Evolutionary conservation across 2,113 vertebrate genomes (phyloP).

Genomic region (Archocentrus centrarchus): DNA sequence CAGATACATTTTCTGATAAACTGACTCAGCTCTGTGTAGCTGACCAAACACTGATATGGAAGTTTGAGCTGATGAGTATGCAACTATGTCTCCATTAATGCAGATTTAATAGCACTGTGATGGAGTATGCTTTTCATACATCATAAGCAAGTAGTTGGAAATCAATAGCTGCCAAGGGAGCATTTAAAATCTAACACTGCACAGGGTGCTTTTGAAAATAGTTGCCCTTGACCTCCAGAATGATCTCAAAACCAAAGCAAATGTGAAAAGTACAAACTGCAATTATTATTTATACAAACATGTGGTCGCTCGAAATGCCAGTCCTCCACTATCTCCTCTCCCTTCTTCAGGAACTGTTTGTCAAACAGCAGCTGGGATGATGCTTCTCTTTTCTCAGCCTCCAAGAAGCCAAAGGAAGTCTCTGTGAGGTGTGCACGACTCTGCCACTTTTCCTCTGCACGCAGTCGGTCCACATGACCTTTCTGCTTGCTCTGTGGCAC

Average conservation of each 20-base stretch:
- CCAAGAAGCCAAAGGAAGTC: constrained; percentile 85
- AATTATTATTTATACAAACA: constrained; percentile 42
- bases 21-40: not conserved
- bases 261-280: not conserved
- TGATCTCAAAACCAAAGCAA: not conserved
- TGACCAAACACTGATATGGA: not conserved
- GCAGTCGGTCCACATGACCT: constrained; percentile 81
- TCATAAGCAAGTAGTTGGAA: not conserved
- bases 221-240: too few species aligned
- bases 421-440: constrained; percentile 83
- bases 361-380: constrained; percentile 38
- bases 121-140: not conserved
- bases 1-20: not conserved
- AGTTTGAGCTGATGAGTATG: not conserved
- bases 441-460: constrained; percentile 83
- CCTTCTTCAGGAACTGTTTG: constrained; percentile 31
- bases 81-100: not conserved
- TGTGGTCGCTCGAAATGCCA: constrained; percentile 81
- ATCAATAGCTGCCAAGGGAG: not conserved
- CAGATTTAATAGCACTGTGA: not conserved
- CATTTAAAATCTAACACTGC: not conserved
- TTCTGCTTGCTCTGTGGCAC: constrained; percentile 55
- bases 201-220: not conserved
- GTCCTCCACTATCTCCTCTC: constrained; percentile 41
- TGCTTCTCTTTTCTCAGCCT: constrained; percentile 59